phyloP scores from a whole-genome alignment of 2,797 vertebrate genomes.

The Columba guinea region DNA sequence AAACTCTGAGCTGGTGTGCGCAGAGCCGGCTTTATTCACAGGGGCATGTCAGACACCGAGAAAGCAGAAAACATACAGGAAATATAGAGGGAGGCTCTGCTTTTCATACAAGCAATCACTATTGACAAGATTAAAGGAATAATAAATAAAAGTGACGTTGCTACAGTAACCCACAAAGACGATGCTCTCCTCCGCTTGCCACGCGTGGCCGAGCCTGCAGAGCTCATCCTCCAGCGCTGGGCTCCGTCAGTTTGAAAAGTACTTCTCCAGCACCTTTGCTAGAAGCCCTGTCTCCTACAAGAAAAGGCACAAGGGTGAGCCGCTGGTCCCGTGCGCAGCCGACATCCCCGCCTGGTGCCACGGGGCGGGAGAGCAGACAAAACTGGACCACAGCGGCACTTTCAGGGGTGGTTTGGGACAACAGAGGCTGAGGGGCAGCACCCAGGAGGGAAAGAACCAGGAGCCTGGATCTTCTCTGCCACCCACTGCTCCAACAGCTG shows the following conservation, averaged over 20 bases:
- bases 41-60: background rate
- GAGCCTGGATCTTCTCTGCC: background rate
- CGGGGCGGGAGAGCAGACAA: fast-evolving
- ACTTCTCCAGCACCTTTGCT: slow-evolving; percentile 64
- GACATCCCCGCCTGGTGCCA: background rate
- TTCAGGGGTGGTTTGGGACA: background rate
- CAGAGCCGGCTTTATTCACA: slow-evolving; percentile 52
- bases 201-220: background rate
- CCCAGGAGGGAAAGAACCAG: background rate
- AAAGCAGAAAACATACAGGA: background rate
- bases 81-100: background rate
- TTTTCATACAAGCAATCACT: background rate
- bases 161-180: background rate
- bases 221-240: background rate
- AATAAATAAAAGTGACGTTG: slow-evolving; percentile 31
- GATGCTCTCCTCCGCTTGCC: background rate
- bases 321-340: fast-evolving
- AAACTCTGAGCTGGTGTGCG: background rate
- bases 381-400: background rate
- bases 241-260: slow-evolving; percentile 45
- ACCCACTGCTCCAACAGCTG: background rate
- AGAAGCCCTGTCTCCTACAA: slow-evolving; percentile 56
- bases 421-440: too few relatives aligned
- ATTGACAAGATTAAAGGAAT: background rate
- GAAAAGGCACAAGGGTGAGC: background rate